Evolutionary conservation across 2,888 invertebrate genomes (phyloP), one percentile per base, ranked within the genome.

Genomic region (Ferdinandea cuprea): DNA sequence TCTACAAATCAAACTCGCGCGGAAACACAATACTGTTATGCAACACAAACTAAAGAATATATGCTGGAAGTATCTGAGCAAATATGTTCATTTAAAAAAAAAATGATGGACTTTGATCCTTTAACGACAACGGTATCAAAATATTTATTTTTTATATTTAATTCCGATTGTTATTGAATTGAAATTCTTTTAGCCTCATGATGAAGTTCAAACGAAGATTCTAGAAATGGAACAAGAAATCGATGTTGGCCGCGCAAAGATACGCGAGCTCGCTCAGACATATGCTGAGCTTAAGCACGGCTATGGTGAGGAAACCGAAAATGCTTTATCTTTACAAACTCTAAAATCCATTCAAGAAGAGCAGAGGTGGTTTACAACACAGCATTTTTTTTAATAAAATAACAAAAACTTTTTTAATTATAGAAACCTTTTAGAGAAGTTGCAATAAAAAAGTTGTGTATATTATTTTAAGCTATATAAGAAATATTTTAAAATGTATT

Each of bases 71-170:
- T 19, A 1, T 1, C 15, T 8, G 35, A 21, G 2, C 30, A 30
- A 5, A 15, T n/a, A 0, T 7, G 5, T 2, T 17, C 15, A 2
- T 21, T 35, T 11, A 59, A 52, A 19, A 8, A 59, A 17, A 59
- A 52, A 59, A 21, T 72, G 1, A 17, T 59, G n/a, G 30, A 46
- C n/a, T 9, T 66, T 11, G 30, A 72, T 15, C 44, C 17, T 15
- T 52, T 66, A 0, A 37, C 66, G 42, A 37, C 21, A 11, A 30
- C 28, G 30, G 78, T 78, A 66, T n/a, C n/a, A n/a, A n/a, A n/a
- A n/a, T n/a, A 52, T 15, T 28, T 11, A 7, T 8, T 3, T 15
- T 44, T 25, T 0, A 25, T 25, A 3, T 25, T n/a, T n/a, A n/a
- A n/a, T n/a, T n/a, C n/a, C 6, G 0, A 32, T 4, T 42, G 19